phyloP scores from a whole-genome alignment of 2,113 vertebrate species.

The Apeltes quadracus region DNA sequence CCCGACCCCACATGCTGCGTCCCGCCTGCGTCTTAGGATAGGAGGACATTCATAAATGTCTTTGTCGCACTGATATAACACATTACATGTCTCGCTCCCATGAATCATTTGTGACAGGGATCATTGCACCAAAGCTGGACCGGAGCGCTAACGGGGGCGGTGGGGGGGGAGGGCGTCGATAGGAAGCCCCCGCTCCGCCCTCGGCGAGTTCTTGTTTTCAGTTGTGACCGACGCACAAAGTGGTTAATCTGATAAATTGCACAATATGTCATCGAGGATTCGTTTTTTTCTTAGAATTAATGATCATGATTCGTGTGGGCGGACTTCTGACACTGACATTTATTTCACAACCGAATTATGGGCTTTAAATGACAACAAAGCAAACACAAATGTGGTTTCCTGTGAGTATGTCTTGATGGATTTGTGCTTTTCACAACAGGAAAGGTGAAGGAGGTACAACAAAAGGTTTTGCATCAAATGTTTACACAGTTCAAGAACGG shows the following conservation, averaged over 20 bases:
- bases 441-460: conserved; percentile 10
- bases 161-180: no score
- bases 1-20: neutral
- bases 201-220: conserved; percentile 15
- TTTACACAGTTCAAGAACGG: neutral
- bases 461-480: neutral
- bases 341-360: neutral
- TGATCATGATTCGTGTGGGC: conserved; percentile 14
- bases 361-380: neutral
- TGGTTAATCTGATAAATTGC: conserved; percentile 40
- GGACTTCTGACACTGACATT: conserved; percentile 11
- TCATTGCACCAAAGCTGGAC: conserved; percentile 54
- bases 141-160: conserved; percentile 20
- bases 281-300: conserved; percentile 19
- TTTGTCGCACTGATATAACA: conserved; percentile 71
- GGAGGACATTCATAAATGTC: conserved; percentile 74
- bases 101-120: conserved; percentile 75
- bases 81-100: conserved; percentile 63
- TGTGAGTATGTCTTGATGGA: conserved; percentile 14
- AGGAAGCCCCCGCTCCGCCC: conserved; percentile 31
- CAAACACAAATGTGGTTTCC: neutral
- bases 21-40: conserved; percentile 45
- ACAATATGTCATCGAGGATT: conserved; percentile 34
- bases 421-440: conserved; percentile 27
- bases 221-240: conserved; percentile 21